Conservation (phyloP, 2,797 vertebrate species). For the Carduelis carduelis region DNA sequence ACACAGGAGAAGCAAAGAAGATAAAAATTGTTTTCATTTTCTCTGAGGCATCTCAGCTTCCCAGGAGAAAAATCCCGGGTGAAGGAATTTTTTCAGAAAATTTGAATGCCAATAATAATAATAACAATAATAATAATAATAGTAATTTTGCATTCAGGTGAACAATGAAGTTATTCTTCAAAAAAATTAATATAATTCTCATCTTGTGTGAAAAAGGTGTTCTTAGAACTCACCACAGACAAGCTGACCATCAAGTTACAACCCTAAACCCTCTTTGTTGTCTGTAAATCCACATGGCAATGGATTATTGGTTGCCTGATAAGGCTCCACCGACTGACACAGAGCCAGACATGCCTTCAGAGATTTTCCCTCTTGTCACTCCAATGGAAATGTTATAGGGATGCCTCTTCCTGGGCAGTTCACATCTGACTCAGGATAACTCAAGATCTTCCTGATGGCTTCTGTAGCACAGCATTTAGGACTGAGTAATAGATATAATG, state of each 20-base stretch:
- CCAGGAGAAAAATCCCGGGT: too few species aligned
- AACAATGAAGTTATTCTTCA: not conserved
- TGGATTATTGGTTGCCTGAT: not conserved
- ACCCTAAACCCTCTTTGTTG: not conserved
- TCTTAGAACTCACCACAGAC: not conserved
- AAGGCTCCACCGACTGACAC: not conserved
- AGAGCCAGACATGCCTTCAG: not conserved
- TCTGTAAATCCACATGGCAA: not conserved
- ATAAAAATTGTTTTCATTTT: too few species aligned
- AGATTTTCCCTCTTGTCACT: not conserved
- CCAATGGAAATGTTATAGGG: accelerated
- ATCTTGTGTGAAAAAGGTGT: not conserved
- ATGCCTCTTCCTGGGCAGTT: not conserved
- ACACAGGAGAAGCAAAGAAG: too few species aligned
- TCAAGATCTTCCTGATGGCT: not conserved
- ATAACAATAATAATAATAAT: not conserved
- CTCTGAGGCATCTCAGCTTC: too few species aligned
- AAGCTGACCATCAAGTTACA: not conserved
- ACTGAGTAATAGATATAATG: not conserved
- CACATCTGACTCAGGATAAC: accelerated
- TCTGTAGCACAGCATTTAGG: not conserved
- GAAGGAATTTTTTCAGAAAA: too few species aligned
- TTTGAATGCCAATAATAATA: not conserved
- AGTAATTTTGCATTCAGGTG: not conserved
- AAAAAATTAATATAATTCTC: not conserved